phyloP scores from a whole-genome alignment of 1,140 invertebrate species.

The Eriocheir sinensis region DNA sequence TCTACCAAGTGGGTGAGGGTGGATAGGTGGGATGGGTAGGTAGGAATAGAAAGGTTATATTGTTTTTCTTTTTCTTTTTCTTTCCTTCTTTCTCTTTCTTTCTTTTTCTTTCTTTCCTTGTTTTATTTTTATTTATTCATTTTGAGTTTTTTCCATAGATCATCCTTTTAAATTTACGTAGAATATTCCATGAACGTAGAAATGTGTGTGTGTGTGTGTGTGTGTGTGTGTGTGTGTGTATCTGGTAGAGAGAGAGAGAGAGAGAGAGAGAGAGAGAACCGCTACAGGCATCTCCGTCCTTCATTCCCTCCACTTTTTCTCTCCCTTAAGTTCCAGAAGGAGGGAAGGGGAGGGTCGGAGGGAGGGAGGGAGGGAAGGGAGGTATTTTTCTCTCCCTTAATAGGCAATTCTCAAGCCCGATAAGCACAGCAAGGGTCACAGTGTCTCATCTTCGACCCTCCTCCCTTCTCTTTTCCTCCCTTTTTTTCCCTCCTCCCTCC shows the following conservation, averaged over 20 bases:
- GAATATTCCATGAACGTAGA: slow-evolving; percentile 2
- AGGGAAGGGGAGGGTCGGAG: not conserved
- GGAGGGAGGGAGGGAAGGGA: not conserved
- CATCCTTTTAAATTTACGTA: not conserved
- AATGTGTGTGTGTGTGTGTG: not conserved
- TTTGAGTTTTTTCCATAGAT: no score
- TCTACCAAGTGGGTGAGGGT: not conserved
- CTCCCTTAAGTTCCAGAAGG: no score
- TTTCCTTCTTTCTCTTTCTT: not conserved
- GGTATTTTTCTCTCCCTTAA: no score
- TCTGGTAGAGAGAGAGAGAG: not conserved
- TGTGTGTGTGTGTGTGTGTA: not conserved
- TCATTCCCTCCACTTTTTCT: no score
- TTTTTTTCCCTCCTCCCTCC: no score
- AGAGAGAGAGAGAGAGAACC: not conserved
- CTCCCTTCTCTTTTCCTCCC: not conserved
- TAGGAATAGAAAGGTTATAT: no score
- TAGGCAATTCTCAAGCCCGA: not conserved
- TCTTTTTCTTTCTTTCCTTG: not conserved
- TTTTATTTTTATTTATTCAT: no score
- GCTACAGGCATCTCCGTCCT: no score
- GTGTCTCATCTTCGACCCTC: not conserved
- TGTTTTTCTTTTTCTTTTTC: not conserved
- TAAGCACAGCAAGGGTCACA: not conserved
- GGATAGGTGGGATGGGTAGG: no score